phyloP scores from a whole-genome alignment of 2,797 vertebrate genomes.

The Gouania willdenowi region DNA sequence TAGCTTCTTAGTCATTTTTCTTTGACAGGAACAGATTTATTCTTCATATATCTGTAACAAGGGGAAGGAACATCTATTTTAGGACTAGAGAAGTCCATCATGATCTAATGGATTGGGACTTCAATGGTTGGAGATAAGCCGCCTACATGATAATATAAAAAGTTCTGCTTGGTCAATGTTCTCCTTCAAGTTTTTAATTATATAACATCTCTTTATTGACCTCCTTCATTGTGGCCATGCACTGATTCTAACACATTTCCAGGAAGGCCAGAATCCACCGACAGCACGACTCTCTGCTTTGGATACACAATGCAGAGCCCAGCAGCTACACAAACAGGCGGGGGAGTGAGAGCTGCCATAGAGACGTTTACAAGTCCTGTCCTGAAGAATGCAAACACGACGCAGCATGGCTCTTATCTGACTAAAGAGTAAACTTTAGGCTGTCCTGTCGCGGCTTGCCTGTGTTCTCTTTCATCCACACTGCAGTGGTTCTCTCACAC shows the following conservation, averaged over 20 bases:
- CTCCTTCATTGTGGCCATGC: background rate
- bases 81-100: too few relatives aligned
- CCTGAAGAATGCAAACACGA: slow-evolving; percentile 67
- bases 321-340: slow-evolving; percentile 14
- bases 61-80: too few relatives aligned
- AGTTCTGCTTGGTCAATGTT: too few relatives aligned
- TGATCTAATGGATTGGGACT: too few relatives aligned
- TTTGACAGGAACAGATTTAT: too few relatives aligned
- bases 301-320: slow-evolving; percentile 17
- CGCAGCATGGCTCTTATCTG: slow-evolving; percentile 45
- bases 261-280: slow-evolving; percentile 4
- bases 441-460: slow-evolving; percentile 59
- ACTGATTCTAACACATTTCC: slow-evolving; percentile 5
- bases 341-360: slow-evolving; percentile 34
- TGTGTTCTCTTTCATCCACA: slow-evolving; percentile 23
- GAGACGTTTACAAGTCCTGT: slow-evolving; percentile 67
- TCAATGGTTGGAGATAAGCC: too few relatives aligned
- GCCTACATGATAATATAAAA: too few relatives aligned
- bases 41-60: too few relatives aligned
- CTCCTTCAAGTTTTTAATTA: too few relatives aligned
- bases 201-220: too few relatives aligned
- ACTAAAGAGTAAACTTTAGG: slow-evolving; percentile 58
- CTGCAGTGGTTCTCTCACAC: background rate
- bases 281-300: slow-evolving; percentile 29
- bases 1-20: too few relatives aligned